Conservation (phyloP, 2,797 vertebrate species). For the Diglossa cyanea region DNA sequence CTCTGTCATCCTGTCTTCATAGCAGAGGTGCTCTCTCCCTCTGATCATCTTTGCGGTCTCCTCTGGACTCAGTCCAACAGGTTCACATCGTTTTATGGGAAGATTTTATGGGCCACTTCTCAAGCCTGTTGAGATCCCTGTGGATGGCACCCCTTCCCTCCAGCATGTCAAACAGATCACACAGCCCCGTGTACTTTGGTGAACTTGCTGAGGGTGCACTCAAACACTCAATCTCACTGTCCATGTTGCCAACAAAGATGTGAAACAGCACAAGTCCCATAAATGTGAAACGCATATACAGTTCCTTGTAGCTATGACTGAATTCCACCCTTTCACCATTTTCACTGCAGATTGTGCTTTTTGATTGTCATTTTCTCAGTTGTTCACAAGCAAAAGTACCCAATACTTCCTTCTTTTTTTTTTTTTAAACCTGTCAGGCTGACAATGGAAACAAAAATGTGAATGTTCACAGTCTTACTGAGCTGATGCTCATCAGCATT, state of each 20-base stretch:
- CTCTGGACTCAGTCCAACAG: not conserved
- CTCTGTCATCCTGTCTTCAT: not conserved
- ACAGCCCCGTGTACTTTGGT: accelerated
- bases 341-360: not conserved
- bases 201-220: not conserved
- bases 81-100: not conserved
- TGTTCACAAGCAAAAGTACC: not conserved
- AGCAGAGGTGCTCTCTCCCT: not conserved
- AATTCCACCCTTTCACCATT: not conserved
- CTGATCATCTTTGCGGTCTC: not conserved
- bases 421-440: not conserved
- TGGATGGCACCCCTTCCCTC: not conserved
- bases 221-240: not conserved
- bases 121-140: not conserved
- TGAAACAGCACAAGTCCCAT: not conserved
- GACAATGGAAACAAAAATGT: not conserved
- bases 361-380: not conserved
- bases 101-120: too few relatives aligned
- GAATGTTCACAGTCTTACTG: not conserved
- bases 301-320: not conserved
- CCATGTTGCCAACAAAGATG: not conserved
- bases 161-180: not conserved
- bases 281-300: not conserved
- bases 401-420: not conserved
- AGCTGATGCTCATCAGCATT: not conserved